A percentile compares a stretch with the other conserved stretches of the same genome.
phyloP scores from a whole-genome alignment of 2,113 vertebrate genomes.

The Campylorhamphus procurvoides region DNA sequence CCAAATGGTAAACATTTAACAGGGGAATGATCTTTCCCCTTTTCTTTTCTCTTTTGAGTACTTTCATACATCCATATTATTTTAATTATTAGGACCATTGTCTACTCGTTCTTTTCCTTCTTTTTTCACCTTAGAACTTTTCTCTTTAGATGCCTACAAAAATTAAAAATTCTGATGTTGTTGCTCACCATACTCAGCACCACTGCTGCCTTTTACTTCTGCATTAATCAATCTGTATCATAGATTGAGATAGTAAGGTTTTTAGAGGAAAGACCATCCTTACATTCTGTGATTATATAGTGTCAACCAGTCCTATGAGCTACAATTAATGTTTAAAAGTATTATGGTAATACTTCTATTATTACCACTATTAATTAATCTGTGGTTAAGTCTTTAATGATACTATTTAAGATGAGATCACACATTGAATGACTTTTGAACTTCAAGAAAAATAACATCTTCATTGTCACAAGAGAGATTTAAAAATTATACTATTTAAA shows the following conservation, averaged over 20 bases:
- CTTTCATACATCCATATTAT: background rate
- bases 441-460: background rate
- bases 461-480: background rate
- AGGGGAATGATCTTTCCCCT: background rate
- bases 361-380: background rate
- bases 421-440: background rate
- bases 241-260: background rate
- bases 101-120: background rate
- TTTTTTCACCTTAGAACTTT: background rate
- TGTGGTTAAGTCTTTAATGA: background rate
- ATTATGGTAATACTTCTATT: background rate
- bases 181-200: background rate
- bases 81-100: background rate
- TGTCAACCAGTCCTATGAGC: background rate
- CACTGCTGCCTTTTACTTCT: background rate
- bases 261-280: background rate
- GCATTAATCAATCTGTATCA: background rate
- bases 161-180: background rate
- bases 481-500: background rate
- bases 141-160: background rate
- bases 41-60: background rate
- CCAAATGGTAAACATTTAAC: background rate
- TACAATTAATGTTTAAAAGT: background rate
- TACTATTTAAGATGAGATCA: background rate
- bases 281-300: background rate